Percentiles rank a stretch among this genome's conserved stretches.
phyloP scores from a whole-genome alignment of 2,113 vertebrate genomes.

The Lucifuga dentata region DNA sequence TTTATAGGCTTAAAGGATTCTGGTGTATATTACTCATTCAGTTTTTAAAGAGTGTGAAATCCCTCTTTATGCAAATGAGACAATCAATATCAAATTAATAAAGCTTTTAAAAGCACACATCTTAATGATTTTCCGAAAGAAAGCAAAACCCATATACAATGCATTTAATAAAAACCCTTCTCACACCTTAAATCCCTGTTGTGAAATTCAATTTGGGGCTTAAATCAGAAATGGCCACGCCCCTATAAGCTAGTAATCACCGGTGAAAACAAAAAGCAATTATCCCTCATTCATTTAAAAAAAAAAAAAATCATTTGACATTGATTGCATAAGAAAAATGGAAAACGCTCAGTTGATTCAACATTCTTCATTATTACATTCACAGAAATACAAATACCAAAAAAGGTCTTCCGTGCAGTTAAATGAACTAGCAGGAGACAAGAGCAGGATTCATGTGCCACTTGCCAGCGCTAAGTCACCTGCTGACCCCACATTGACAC shows the following conservation, averaged over 20 bases:
- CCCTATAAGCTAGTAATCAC: constrained; percentile 74
- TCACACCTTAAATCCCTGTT: constrained; percentile 73
- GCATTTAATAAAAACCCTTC: constrained; percentile 21
- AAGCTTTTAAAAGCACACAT: constrained; percentile 42
- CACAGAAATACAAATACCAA: constrained; percentile 51
- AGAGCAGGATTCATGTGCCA: constrained; percentile 33
- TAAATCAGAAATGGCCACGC: constrained; percentile 77
- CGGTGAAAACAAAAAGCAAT: constrained; percentile 77
- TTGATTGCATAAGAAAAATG: constrained; percentile 74
- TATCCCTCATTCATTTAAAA: constrained; percentile 75
- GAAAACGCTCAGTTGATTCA: constrained; percentile 53
- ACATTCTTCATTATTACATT: constrained; percentile 40
- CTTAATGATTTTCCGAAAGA: constrained; percentile 59
- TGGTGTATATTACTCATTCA: constrained; percentile 65
- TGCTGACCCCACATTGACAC: constrained; percentile 34
- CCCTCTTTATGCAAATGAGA: constrained; percentile 66
- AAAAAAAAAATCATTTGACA: constrained; percentile 56
- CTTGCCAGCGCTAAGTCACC: constrained; percentile 45
- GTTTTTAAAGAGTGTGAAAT: constrained; percentile 64
- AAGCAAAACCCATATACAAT: constrained; percentile 50
- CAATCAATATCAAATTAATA: constrained; percentile 71
- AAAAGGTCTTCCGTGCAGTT: constrained; percentile 13
- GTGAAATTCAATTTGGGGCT: constrained; percentile 79
- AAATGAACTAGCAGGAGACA: constrained; percentile 37
- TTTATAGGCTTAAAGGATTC: constrained; percentile 70